phyloP scores from a whole-genome alignment of 2,888 invertebrate species.

The Drosophila barbarae region DNA sequence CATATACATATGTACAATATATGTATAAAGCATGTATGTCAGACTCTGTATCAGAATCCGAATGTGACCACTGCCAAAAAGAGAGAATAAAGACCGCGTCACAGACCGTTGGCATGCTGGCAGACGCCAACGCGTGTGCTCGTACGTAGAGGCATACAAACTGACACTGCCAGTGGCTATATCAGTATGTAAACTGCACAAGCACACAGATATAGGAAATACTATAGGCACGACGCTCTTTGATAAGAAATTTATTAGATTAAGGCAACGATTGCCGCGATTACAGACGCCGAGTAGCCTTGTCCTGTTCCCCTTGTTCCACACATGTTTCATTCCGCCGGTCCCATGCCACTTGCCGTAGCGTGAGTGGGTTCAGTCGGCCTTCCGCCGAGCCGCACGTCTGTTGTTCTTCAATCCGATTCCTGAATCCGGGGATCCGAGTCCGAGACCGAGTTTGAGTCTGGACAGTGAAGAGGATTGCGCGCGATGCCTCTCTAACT shows the following conservation, averaged over 20 bases:
- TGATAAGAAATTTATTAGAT: slow-evolving; percentile 75
- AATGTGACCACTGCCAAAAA: slow-evolving; percentile 23
- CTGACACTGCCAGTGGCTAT: slow-evolving; percentile 4
- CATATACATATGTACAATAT: neutral
- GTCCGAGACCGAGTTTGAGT: slow-evolving; percentile 10
- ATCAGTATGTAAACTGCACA: slow-evolving; percentile 18
- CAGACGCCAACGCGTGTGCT: slow-evolving; percentile 44
- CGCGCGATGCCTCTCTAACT: neutral
- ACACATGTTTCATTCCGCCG: slow-evolving; percentile 11
- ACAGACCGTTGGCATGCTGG: slow-evolving; percentile 45
- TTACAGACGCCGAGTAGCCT: slow-evolving; percentile 49
- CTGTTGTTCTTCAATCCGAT: slow-evolving; percentile 30
- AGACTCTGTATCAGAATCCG: slow-evolving; percentile 13
- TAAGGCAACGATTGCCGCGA: slow-evolving; percentile 68
- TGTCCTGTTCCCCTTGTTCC: slow-evolving; percentile 23
- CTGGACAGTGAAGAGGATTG: slow-evolving; percentile 7
- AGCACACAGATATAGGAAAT: slow-evolving; percentile 14
- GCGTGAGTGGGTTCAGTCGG: slow-evolving; percentile 55
- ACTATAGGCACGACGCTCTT: slow-evolving; percentile 42
- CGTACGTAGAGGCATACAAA: slow-evolving; percentile 11
- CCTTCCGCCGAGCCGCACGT: slow-evolving; percentile 50
- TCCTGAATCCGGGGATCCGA: slow-evolving; percentile 9
- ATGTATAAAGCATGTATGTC: neutral
- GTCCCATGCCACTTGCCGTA: slow-evolving; percentile 7
- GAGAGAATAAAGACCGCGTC: slow-evolving; percentile 14